These are phyloP conservation scores for Myrmecobius fasciatus DNA, from an alignment of 2,113 vertebrate genomes.

Conservation along the genomic window DNA sequence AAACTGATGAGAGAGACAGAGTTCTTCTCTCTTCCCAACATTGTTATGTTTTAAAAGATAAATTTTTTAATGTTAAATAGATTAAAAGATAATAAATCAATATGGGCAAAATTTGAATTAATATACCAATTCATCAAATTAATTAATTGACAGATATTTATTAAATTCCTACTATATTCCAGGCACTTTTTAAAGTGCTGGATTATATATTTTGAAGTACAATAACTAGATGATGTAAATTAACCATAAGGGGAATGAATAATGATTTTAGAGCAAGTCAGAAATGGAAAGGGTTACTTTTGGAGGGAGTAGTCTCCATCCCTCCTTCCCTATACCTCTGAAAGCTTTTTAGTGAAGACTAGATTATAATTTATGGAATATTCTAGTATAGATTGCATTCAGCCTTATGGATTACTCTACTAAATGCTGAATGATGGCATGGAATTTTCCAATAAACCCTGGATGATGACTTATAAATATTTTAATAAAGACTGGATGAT, in stretches of 20 bases:
- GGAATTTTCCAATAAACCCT: background rate
- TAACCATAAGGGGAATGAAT: background rate
- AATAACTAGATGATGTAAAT: background rate
- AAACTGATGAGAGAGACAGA: background rate
- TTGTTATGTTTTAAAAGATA: background rate
- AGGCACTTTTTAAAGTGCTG: background rate
- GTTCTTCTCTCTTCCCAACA: background rate
- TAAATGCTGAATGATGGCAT: background rate
- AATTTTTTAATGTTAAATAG: background rate
- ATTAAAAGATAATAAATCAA: too few relatives aligned
- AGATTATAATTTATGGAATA: background rate
- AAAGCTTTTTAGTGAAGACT: background rate
- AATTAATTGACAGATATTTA: background rate
- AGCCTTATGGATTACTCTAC: background rate
- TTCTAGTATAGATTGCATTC: background rate
- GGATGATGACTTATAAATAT: background rate
- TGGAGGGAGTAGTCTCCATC: too few relatives aligned
- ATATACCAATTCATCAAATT: background rate
- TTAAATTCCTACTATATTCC: background rate
- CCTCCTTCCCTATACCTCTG: fast-evolving
- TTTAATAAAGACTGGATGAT: background rate
- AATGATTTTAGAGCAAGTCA: background rate
- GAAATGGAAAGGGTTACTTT: background rate
- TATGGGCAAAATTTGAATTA: background rate
- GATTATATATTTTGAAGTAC: background rate